These are phyloP conservation scores for Eubasilissa splendida DNA, from an alignment of 2,888 invertebrate species.

Conservation along the genomic window DNA sequence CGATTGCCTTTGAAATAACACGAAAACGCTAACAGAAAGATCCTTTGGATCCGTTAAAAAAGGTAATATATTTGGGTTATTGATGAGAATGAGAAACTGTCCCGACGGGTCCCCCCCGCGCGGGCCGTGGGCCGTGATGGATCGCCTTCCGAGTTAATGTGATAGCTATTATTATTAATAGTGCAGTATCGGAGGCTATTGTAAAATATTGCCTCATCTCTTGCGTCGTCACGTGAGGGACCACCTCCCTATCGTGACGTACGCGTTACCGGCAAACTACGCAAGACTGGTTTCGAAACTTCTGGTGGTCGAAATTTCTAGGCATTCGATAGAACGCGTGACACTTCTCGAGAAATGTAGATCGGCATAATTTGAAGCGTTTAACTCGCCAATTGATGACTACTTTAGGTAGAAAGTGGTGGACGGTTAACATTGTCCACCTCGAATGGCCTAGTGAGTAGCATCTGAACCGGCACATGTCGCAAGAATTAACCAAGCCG, in stretches of 20 bases:
- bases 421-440: too few species aligned
- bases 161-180: slow-evolving; percentile 37
- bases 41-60: not conserved
- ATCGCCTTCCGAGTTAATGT: slow-evolving; percentile 28
- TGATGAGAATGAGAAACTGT: slow-evolving; percentile 33
- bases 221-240: not conserved
- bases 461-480: too few species aligned
- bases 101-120: slow-evolving; percentile 14
- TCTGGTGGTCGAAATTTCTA: too few species aligned
- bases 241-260: not conserved
- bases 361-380: too few species aligned
- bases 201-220: slow-evolving; percentile 16
- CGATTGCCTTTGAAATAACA: not conserved
- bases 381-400: too few species aligned
- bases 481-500: too few species aligned
- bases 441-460: too few species aligned
- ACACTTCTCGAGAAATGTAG: too few species aligned
- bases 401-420: too few species aligned
- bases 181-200: slow-evolving; percentile 18
- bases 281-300: too few species aligned
- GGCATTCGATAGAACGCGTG: too few species aligned
- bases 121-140: slow-evolving; percentile 16
- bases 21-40: not conserved
- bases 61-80: slow-evolving; percentile 27
- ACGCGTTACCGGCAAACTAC: too few species aligned